Conservation (phyloP, 2,113 vertebrate genomes). For the Chlorocebus sabaeus region DNA sequence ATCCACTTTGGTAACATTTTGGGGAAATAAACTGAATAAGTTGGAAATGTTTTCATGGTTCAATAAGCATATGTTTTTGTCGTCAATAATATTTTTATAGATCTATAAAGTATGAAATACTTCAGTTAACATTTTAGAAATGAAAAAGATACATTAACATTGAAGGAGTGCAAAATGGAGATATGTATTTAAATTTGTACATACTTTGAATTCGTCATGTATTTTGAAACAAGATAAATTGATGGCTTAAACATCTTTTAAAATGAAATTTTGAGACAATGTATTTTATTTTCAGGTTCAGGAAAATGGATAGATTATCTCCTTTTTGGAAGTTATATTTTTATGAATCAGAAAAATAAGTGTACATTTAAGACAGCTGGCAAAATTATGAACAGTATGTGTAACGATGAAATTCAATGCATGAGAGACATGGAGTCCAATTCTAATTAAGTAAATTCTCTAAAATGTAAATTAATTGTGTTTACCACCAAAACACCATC, state of each 20-base stretch:
- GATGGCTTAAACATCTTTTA: neutral
- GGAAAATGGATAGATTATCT: constrained; percentile 17
- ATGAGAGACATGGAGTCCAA: constrained; percentile 20
- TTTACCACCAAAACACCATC: constrained; percentile 61
- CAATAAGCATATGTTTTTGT: neutral
- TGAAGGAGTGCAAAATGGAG: neutral
- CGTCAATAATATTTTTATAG: neutral
- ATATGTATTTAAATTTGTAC: neutral
- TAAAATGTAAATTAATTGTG: constrained; percentile 66
- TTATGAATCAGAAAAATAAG: neutral
- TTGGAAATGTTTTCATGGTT: neutral
- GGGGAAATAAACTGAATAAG: neutral
- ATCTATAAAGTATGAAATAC: neutral
- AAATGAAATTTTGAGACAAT: constrained; percentile 22
- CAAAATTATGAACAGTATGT: constrained; percentile 26
- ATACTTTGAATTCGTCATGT: neutral
- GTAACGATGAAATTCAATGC: constrained; percentile 39
- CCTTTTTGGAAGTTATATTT: constrained; percentile 6
- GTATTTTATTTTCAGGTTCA: neutral
- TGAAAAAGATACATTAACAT: neutral
- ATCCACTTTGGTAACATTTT: neutral
- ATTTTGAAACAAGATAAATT: neutral
- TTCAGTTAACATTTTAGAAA: neutral
- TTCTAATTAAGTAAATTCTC: constrained; percentile 62
- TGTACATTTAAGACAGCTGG: constrained; percentile 38